phyloP scores from a whole-genome alignment of 2,113 vertebrate genomes.

The Pseudorhombus dupliciocellatus region DNA sequence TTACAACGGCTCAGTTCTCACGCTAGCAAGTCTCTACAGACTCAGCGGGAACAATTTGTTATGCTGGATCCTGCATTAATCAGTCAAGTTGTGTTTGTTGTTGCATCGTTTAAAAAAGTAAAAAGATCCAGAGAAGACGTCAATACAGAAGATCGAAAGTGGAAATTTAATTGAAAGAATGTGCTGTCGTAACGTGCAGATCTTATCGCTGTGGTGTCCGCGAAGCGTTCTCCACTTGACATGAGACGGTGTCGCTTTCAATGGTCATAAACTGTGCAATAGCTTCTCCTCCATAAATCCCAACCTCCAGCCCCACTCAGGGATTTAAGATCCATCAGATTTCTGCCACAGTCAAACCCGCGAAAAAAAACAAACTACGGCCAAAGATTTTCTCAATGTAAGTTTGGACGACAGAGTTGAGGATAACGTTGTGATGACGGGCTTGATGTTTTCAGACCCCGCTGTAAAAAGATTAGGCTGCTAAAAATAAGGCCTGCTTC shows the following conservation, averaged over 20 bases:
- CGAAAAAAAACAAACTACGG: slow-evolving; percentile 1
- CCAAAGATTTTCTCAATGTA: not conserved
- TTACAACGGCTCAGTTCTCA: slow-evolving; percentile 72
- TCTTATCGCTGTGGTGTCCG: slow-evolving; percentile 11
- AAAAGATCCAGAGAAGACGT: not conserved
- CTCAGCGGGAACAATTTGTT: slow-evolving; percentile 34
- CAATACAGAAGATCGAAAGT: slow-evolving; percentile 15
- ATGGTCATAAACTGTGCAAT: slow-evolving; percentile 40
- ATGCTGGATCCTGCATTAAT: slow-evolving; percentile 40
- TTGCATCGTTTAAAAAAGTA: slow-evolving; percentile 14
- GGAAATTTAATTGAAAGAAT: not conserved
- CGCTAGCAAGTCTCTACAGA: slow-evolving; percentile 64
- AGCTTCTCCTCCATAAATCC: slow-evolving; percentile 52
- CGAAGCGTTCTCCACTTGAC: slow-evolving; percentile 27
- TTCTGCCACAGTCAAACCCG: not conserved
- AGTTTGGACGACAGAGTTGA: not conserved
- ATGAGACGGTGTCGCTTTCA: slow-evolving; percentile 24
- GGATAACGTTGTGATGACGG: slow-evolving; percentile 30
- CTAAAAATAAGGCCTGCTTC: slow-evolving; percentile 76
- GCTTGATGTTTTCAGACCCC: slow-evolving; percentile 32
- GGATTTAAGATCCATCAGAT: slow-evolving; percentile 31
- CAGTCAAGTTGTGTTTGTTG: slow-evolving; percentile 36
- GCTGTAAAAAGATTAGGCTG: slow-evolving; percentile 74
- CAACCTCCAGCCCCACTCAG: slow-evolving; percentile 14
- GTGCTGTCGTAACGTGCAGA: slow-evolving; percentile 18